Evolutionary conservation across 2,797 vertebrate genomes (phyloP).

Genomic region (Fistularia tabacaria): DNA sequence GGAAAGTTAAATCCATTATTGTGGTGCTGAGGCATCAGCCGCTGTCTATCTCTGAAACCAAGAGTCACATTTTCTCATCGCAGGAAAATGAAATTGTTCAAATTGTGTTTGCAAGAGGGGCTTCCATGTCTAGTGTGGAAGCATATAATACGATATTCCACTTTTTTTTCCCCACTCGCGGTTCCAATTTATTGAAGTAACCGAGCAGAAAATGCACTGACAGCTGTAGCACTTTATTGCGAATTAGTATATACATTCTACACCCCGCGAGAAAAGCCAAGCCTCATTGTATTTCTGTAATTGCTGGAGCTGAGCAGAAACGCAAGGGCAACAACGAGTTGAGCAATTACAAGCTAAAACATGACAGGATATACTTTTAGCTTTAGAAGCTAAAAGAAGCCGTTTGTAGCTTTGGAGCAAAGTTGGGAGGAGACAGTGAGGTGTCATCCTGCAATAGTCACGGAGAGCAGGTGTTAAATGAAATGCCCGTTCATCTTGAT

Average conservation of each 20-base stretch:
- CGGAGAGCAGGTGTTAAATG: slow-evolving; percentile 39
- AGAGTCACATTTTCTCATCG: slow-evolving; percentile 81
- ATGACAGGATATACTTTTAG: slow-evolving; percentile 86
- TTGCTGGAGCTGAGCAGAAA: slow-evolving; percentile 88
- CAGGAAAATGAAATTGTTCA: slow-evolving; percentile 77
- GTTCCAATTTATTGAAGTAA: slow-evolving; percentile 99
- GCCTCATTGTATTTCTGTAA: slow-evolving; percentile 98
- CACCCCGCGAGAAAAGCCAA: slow-evolving; percentile 84
- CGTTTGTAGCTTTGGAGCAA: slow-evolving; percentile 68
- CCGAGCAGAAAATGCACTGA: slow-evolving; percentile 99
- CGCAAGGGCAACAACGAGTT: slow-evolving; percentile 77
- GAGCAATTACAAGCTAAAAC: slow-evolving; percentile 89
- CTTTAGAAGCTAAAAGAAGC: slow-evolving; percentile 64
- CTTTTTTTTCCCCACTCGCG: slow-evolving; percentile 77
- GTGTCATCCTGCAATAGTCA: neutral
- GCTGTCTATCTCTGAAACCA: slow-evolving; percentile 80
- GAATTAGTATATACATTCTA: slow-evolving; percentile 99
- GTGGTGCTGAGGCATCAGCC: slow-evolving; percentile 77
- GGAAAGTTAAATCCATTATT: slow-evolving; percentile 76
- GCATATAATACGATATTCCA: slow-evolving; percentile 89
- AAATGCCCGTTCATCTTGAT: slow-evolving; percentile 21
- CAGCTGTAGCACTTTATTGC: slow-evolving; percentile 99
- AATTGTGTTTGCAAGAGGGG: slow-evolving; percentile 86
- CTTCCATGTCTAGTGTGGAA: slow-evolving; percentile 40
- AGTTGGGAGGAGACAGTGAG: slow-evolving; percentile 24